Percentiles rank a stretch among this genome's conserved stretches.
Evolutionary conservation across 1,140 invertebrate species (phyloP).

Genomic region (Lasioglossum albipes): DNA sequence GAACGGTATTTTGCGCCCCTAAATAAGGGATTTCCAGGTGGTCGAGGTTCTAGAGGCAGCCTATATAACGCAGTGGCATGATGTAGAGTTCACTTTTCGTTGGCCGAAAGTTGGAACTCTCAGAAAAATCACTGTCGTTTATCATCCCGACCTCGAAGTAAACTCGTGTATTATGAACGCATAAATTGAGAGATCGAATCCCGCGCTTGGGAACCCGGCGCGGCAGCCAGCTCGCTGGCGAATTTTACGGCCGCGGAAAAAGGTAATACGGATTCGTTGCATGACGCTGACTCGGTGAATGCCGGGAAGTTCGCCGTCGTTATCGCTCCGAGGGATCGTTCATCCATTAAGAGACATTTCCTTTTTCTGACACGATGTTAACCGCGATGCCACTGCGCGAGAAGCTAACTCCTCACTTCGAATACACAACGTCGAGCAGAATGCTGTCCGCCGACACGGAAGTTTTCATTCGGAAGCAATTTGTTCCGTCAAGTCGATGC

Average conservation of each 20-base stretch:
- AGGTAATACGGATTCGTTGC: constrained; percentile 16
- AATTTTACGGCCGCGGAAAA: constrained; percentile 7
- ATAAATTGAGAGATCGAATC: constrained; percentile 11
- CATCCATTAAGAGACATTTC: constrained; percentile 18
- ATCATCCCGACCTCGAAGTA: not conserved
- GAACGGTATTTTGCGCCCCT: too few species aligned
- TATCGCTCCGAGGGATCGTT: constrained; percentile 19
- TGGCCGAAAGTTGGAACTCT: not conserved
- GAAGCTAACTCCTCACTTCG: not conserved
- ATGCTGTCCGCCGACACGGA: not conserved
- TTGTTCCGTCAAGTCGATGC: not conserved
- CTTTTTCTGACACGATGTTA: constrained; percentile 11
- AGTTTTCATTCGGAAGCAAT: constrained; percentile 11
- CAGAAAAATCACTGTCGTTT: not conserved
- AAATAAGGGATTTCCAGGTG: too few species aligned
- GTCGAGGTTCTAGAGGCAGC: too few species aligned
- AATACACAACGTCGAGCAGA: not conserved
- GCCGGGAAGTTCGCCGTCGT: constrained; percentile 2
- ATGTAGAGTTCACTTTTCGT: not conserved
- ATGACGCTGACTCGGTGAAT: constrained; percentile 16
- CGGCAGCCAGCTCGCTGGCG: not conserved
- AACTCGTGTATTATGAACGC: not conserved
- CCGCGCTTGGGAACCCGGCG: not conserved
- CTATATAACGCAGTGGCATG: too few species aligned
- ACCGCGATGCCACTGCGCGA: not conserved